Conservation (phyloP, 2,888 invertebrate genomes). For the Euzetes globulus region DNA sequence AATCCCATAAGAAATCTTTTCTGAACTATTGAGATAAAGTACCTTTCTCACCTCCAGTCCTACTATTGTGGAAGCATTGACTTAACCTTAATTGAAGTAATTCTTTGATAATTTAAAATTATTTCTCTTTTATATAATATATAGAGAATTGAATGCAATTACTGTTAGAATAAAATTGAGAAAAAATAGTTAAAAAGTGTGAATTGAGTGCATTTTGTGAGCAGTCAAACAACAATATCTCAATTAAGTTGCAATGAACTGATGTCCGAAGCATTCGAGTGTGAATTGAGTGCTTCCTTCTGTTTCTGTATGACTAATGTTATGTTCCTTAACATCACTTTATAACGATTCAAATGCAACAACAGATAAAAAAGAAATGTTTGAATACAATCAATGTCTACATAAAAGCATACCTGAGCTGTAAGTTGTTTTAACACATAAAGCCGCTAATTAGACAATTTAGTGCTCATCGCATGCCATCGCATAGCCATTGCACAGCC, state of each 20-base stretch:
- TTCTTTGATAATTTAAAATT: neutral
- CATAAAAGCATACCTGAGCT: constrained; percentile 8
- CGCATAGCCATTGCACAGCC: neutral
- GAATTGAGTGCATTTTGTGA: constrained; percentile 10
- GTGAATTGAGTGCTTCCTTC: constrained; percentile 2
- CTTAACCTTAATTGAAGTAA: neutral
- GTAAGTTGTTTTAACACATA: neutral
- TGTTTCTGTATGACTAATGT: constrained; percentile 14
- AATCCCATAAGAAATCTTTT: too few relatives aligned
- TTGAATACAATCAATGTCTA: neutral
- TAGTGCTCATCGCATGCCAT: constrained; percentile 7
- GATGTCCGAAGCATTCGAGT: neutral
- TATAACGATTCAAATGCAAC: constrained; percentile 8
- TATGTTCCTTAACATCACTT: constrained; percentile 22
- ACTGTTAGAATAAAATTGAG: neutral
- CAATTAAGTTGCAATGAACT: neutral
- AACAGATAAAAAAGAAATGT: neutral
- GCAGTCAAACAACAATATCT: constrained; percentile 8
- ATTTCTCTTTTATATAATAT: neutral
- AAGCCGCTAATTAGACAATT: constrained; percentile 23
- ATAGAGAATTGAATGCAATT: neutral
- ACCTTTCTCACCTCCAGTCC: too few relatives aligned
- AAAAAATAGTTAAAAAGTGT: neutral
- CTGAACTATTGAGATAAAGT: too few relatives aligned
- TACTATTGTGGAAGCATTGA: too few relatives aligned